phyloP scores from a whole-genome alignment of 2,113 vertebrate species.

The Gymnorhina tibicen region DNA sequence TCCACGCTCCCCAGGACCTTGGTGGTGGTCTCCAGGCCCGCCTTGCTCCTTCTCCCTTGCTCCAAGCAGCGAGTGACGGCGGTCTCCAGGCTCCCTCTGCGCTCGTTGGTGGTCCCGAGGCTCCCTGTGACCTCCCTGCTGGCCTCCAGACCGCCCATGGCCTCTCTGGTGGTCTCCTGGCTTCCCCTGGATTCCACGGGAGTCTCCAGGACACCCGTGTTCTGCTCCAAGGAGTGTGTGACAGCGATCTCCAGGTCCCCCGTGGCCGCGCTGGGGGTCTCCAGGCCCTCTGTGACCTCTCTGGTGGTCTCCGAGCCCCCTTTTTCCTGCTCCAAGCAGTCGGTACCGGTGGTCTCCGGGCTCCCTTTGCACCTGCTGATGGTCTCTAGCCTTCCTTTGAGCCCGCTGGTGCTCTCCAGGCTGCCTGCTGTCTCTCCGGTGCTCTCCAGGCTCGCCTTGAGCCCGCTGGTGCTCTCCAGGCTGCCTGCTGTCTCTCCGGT shows the following conservation, averaged over 20 bases:
- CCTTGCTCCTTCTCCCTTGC: background rate
- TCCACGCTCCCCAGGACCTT: background rate
- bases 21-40: background rate
- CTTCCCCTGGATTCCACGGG: fast-evolving
- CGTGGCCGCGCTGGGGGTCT: fast-evolving
- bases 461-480: background rate
- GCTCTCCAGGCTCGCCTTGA: background rate
- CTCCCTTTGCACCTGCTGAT: background rate
- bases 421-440: background rate
- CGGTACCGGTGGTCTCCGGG: background rate
- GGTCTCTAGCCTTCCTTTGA: background rate
- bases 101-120: background rate
- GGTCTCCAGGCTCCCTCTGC: background rate
- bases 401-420: background rate
- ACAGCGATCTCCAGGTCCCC: background rate
- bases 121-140: background rate
- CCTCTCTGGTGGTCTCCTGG: background rate
- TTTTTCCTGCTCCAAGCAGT: background rate
- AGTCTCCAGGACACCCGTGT: background rate
- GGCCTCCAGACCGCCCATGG: background rate
- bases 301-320: background rate
- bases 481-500: background rate
- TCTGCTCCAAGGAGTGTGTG: background rate
- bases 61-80: background rate
- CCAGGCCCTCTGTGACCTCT: background rate